phyloP scores from a whole-genome alignment of 2,888 invertebrate species.

The Bhutanitis thaidina region DNA sequence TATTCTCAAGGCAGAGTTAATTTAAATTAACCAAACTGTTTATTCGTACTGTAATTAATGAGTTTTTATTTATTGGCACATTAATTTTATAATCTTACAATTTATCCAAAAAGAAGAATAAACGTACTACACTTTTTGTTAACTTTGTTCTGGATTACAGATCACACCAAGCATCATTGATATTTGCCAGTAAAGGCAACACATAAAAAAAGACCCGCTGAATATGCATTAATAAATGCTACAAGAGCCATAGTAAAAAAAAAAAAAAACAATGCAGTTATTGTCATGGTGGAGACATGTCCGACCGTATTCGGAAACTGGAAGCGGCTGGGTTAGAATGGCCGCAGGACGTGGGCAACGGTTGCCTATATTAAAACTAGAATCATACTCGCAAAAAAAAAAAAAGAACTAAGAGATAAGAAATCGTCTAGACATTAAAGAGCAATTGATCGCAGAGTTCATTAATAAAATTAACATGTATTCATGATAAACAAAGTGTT shows the following conservation, averaged over 20 bases:
- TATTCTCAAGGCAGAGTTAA: too few species aligned
- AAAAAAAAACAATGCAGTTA: background rate
- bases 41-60: too few species aligned
- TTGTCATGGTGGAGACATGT: background rate
- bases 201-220: background rate
- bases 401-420: background rate
- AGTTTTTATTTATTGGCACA: too few species aligned
- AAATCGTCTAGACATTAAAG: background rate
- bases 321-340: background rate
- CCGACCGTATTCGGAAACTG: background rate
- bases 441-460: background rate
- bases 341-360: background rate
- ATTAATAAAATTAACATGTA: background rate
- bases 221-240: background rate
- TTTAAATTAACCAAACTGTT: too few species aligned
- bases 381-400: background rate
- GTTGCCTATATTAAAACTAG: background rate
- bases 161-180: background rate
- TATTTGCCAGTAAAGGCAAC: background rate
- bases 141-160: too few species aligned
- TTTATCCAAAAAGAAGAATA: too few species aligned
- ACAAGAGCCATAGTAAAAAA: background rate
- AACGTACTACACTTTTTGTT: background rate
- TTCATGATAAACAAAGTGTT: background rate
- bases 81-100: too few species aligned